Base-by-base conservation (phyloP, 2,888 invertebrate genomes). In the Coenonympha arcania region DNA sequence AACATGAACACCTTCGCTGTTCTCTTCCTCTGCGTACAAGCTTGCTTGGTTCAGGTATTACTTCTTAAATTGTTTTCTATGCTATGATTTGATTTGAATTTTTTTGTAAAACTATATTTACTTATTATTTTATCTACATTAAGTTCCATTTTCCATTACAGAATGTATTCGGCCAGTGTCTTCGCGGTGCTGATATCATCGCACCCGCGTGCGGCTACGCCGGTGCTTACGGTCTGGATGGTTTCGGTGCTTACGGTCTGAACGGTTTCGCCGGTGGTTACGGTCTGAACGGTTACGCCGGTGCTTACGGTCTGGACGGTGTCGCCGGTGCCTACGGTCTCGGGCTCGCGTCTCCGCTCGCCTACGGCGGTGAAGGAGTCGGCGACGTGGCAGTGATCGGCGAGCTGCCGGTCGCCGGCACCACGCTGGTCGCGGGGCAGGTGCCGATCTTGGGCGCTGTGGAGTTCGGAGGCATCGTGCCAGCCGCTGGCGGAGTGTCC, bases 361-460 rank as follows among this genome's bases (percentile, higher is more conserved):
- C n/a, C n/a, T n/a, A n/a, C n/a, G n/a, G n/a, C n/a, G n/a, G n/a
- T n/a, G n/a, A n/a, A n/a, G n/a, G n/a, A n/a, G n/a, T n/a, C n/a
- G n/a, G n/a, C n/a, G n/a, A 62, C 37, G 52, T 66, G 6, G 55
- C 54, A 19, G 59, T 64, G 22, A 54, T 61, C 3, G 63, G 70
- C 6, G 64, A 65, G 46, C 52, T 72, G 53, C 63, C 61, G 48
- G 60, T 64, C 20, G 36, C 50, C 46, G 61, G 69, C 50, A 61
- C 53, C 41, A 66, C 69, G 33, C 54, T 61, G 40, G 63, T 71
- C 19, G 57, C 60, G 5, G 69, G 72, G 41, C 64, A 64, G 43
- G 63, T 71, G 20, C 71, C 73, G 31, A 66, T 69, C 48, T 62
- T 68, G 31, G 69, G 71, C 41, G 60, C 65, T n/a, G 71, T 70